Evolutionary conservation across 2,888 invertebrate species (phyloP).

Genomic region (Cataglyphis altisquamis): DNA sequence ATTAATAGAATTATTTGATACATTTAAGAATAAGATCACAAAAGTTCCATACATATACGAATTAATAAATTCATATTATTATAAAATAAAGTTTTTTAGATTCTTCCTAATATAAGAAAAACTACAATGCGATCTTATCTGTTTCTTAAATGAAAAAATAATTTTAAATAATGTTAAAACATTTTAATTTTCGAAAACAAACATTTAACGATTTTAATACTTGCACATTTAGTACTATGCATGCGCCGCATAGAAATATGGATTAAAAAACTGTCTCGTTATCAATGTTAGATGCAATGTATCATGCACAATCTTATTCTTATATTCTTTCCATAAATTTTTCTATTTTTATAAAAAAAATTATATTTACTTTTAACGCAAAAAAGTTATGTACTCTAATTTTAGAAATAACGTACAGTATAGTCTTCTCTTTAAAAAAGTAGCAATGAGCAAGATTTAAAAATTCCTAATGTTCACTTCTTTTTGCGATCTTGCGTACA

Average conservation of each 20-base stretch:
- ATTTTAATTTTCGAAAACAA: not conserved
- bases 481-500: constrained; percentile 88
- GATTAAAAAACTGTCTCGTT: not conserved
- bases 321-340: constrained; percentile 50
- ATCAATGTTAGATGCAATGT: constrained; percentile 73
- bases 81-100: not conserved
- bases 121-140: not conserved
- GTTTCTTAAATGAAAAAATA: not conserved
- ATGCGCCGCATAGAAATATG: not conserved
- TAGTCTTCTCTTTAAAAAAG: constrained; percentile 48
- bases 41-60: not conserved
- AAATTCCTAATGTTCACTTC: constrained; percentile 80
- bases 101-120: constrained; percentile 1
- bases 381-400: constrained; percentile 68
- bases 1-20: constrained; percentile 40
- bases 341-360: constrained; percentile 64
- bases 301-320: constrained; percentile 45
- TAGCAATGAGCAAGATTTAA: not conserved
- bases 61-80: not conserved
- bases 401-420: constrained; percentile 63
- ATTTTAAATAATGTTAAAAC: not conserved
- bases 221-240: not conserved
- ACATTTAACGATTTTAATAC: not conserved
- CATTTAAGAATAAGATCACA: not conserved
- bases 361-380: constrained; percentile 69